Evolutionary conservation across 2,888 invertebrate species (phyloP), one percentile per base, ranked within the genome.

Genomic region (Chouioia cunea): DNA sequence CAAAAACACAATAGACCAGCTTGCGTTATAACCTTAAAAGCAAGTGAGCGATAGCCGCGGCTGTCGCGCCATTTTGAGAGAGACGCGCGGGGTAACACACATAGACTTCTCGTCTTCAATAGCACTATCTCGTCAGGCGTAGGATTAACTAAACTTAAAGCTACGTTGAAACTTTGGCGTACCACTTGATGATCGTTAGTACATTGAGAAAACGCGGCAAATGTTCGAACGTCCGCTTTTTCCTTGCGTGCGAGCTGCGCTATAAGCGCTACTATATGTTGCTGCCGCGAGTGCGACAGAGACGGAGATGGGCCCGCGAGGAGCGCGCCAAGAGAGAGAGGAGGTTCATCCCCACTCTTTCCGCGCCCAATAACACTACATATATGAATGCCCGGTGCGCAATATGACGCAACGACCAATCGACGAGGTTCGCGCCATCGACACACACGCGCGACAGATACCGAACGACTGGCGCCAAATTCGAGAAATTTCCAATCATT

Each of bases 401-500:
- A 81, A 81, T 82, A 81, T 81, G 82, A 81, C 79, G 81, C 81
- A 81, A 82, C 74, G 73, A 74, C 75, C 70, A 73, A 73, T 73
- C 18, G 68, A 14, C 46, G 68, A 6, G 54, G 20, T 44, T 52
- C 65, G 23, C 62, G 48, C 68, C 70, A 73, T 36, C 64, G 71
- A 53, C 62, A 69, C 20, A 54, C 23, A 52, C 57, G 53, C 27
- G 27, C 46, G 18, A 15, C 20, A 16, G 44, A 18, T 22, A 22
- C 43, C 12, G 18, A 56, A 12, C 20, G 10, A 3, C 4, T 50
- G 50, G 16, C 20, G n/a, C 52, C 22, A 48, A 48, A 43, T 23
- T 66, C 18, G 46, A 59, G 43, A 46, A n/a, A n/a, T n/a, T n/a
- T n/a, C n/a, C n/a, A n/a, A n/a, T n/a, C n/a, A n/a, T n/a, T n/a